Evolutionary conservation across 2,797 vertebrate genomes (phyloP), one percentile per base, ranked within the genome.

Genomic region (Anguilla anguilla): DNA sequence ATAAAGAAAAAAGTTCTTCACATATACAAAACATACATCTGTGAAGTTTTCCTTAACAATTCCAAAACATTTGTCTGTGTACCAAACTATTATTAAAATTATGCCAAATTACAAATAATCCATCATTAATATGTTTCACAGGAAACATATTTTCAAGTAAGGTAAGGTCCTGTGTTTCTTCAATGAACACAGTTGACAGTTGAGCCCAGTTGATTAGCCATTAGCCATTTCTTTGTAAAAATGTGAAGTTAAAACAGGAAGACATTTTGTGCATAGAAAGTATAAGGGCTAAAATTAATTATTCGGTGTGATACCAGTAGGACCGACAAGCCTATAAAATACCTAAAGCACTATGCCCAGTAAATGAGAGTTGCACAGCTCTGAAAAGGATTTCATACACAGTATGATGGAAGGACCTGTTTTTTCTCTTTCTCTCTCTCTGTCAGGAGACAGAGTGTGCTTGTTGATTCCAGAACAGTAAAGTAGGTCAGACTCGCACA

Each of bases 401-500:
- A 51, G 64, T 43, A 6, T 46, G 46, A 64, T 9, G 19, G 31
- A 59, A 64, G 64, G 67, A 31, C 49, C 31, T 13, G 9, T 35
- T 59, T 49, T 59, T 31, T 43, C 84, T 64, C 5, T 64, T 6
- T 69, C 31, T 77, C 31, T 15, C 31, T 85, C 31, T 77, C 43
- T 51, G 51, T 85, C 67, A 87, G 59, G 10, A 22, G 13, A 64
- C 82, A n/a, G 13, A 13, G 28, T 64, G 43, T 28, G 6, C 57
- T 28, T 49, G 25, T 28, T 49, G 25, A 69, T 72, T 72, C 61
- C 81, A 84, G 59, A 39, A 9, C 83, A 6, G 49, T 69, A 19
- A 77, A 84, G 49, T 72, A 59, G 83, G 87, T 67, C 87, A 87
- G 64, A 39, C 35, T 51, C n/a, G 31, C 17, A 28, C 49, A 55